phyloP scores from a whole-genome alignment of 2,113 vertebrate species.

The Clarias magur region DNA sequence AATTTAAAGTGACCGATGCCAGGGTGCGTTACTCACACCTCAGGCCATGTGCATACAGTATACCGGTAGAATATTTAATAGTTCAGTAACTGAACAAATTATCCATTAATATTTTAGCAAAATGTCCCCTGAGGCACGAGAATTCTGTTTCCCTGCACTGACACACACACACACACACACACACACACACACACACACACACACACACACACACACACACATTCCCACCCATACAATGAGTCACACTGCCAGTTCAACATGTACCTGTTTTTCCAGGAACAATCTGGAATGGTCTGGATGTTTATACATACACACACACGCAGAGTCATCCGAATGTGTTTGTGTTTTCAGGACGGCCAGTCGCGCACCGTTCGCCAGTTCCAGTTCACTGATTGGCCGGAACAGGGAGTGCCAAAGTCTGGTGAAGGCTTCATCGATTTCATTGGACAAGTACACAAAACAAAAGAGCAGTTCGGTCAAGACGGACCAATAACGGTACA shows the following conservation, averaged over 20 bases:
- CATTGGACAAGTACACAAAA: constrained; percentile 79
- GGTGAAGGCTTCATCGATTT: constrained; percentile 79
- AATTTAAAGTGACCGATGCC: constrained; percentile 78
- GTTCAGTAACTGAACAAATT: background rate
- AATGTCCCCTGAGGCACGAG: background rate
- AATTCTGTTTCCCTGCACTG: background rate
- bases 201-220: background rate
- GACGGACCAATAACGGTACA: constrained; percentile 77
- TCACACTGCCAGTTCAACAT: constrained; percentile 12
- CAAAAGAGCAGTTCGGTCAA: constrained; percentile 79
- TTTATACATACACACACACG: background rate
- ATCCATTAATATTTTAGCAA: background rate
- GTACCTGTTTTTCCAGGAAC: constrained; percentile 22
- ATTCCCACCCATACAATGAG: background rate
- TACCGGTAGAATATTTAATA: background rate
- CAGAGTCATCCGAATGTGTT: constrained; percentile 13
- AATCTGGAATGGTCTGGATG: background rate
- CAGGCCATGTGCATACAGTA: background rate
- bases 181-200: background rate
- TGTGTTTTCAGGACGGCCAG: constrained; percentile 69
- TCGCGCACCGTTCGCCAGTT: constrained; percentile 77
- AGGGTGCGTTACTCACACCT: constrained; percentile 61
- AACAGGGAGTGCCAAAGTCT: constrained; percentile 79
- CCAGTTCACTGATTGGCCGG: constrained; percentile 79
- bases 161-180: background rate